phyloP scores from a whole-genome alignment of 2,113 vertebrate genomes.

The Peromyscus leucopus region DNA sequence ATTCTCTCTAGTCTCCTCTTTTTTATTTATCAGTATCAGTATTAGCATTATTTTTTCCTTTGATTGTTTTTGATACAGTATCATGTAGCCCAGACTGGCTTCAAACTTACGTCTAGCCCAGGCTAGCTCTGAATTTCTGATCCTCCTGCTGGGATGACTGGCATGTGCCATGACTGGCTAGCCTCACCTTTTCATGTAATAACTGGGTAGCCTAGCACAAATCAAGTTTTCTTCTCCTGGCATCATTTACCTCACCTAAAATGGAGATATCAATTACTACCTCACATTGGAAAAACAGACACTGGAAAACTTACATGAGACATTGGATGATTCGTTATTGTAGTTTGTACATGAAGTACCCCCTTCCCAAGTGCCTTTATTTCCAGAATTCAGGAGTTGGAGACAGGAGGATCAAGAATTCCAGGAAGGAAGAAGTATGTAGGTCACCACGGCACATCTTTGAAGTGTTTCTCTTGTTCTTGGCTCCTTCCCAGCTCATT shows the following conservation, averaged over 20 bases:
- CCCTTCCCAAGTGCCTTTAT: not conserved
- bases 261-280: not conserved
- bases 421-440: not conserved
- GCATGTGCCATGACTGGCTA: not conserved
- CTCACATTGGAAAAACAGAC: not conserved
- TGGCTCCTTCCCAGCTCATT: not conserved
- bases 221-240: not conserved
- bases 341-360: not conserved
- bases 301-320: not conserved
- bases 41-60: not conserved
- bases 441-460: not conserved
- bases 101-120: not conserved
- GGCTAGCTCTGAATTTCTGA: not conserved
- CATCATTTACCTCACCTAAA: not conserved
- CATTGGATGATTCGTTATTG: not conserved
- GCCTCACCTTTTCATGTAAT: not conserved
- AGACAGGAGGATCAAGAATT: not conserved
- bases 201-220: not conserved
- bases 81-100: not conserved
- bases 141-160: not conserved
- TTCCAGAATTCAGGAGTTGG: not conserved
- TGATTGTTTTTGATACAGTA: not conserved
- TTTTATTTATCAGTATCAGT: not conserved
- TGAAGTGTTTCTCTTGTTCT: not conserved
- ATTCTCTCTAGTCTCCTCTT: not conserved